These are phyloP conservation scores for Drosophila sordidapex DNA, from an alignment of 2,888 invertebrate species.

Conservation along the genomic window DNA sequence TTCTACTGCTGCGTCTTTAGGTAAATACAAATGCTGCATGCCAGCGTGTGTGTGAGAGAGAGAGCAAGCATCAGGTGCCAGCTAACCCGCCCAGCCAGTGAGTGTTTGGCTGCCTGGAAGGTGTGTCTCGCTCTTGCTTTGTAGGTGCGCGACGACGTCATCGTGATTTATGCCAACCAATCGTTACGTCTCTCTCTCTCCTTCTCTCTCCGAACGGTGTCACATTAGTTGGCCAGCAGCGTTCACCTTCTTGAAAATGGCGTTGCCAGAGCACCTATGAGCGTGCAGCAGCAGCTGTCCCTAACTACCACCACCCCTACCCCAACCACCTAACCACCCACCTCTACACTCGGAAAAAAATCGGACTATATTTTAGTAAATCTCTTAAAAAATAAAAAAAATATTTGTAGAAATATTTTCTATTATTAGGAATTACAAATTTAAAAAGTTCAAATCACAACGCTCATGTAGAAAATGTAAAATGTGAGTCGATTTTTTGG, in stretches of 20 bases:
- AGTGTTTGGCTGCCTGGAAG: conserved; percentile 56
- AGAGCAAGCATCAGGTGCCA: conserved; percentile 53
- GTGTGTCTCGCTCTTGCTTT: conserved; percentile 56
- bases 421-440: background rate
- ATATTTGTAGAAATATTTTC: background rate
- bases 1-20: conserved; percentile 61
- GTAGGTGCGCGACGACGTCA: conserved; percentile 61
- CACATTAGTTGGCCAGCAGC: conserved; percentile 75
- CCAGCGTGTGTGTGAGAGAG: conserved; percentile 73
- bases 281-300: conserved; percentile 46
- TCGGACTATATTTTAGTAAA: background rate
- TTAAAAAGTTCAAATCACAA: background rate
- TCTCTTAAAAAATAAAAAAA: no score
- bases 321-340: background rate
- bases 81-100: conserved; percentile 61
- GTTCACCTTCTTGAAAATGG: conserved; percentile 75
- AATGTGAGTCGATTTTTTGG: background rate
- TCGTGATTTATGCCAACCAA: conserved; percentile 85
- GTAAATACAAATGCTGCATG: conserved; percentile 81
- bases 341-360: background rate
- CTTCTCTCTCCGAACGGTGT: conserved; percentile 61
- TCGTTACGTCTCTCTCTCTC: conserved; percentile 83
- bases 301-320: background rate
- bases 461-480: no score
- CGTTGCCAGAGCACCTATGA: conserved; percentile 72